Evolutionary conservation across 2,797 vertebrate genomes (phyloP), one percentile per base, ranked within the genome.

Genomic region (Lithobates pipiens): DNA sequence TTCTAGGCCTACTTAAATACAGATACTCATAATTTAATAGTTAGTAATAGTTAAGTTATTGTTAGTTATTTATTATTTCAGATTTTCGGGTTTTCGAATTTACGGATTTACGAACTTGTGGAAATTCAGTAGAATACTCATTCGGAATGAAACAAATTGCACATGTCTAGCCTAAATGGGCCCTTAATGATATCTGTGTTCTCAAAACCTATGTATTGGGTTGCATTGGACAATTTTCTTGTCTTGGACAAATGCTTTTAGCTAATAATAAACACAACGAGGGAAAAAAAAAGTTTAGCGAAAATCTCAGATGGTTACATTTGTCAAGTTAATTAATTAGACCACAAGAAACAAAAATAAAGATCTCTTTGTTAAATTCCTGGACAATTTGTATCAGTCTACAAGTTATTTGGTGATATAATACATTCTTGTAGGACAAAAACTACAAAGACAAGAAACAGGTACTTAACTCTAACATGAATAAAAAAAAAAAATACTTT

Each of bases 261-360:
- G 75, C 69, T 83, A 86, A 78, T 86, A 77, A 82, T 68, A 74
- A 83, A 86, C 44, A 78, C 61, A 83, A 81, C 76, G 54, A 10
- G 13, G 15, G 3, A 73, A 57, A 63, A 50, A 57, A 63, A 46
- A 77, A 68, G 54, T 69, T 86, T 78, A 69, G 76, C 77, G 50
- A 63, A 78, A 73, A 82, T 77, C 75, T 82, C 80, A 50, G 68
- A 86, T 83, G 70, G 69, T 75, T 57, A 16, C 39, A 86, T 78
- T 86, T 83, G 80, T 86, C 85, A 86, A 54, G 69, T 54, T 83
- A 78, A 86, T 83, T 68, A 86, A 86, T 86, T 86, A 76, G 85
- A 68, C 80, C 29, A 44, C 29, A n/a, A 16, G 65, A 78, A 83
- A 86, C 80, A 57, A 77, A 86, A 86, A 86, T 86, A 83, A 86